These are phyloP conservation scores for Apodemia duryi DNA, from an alignment of 2,888 invertebrate species.

Conservation along the genomic window DNA sequence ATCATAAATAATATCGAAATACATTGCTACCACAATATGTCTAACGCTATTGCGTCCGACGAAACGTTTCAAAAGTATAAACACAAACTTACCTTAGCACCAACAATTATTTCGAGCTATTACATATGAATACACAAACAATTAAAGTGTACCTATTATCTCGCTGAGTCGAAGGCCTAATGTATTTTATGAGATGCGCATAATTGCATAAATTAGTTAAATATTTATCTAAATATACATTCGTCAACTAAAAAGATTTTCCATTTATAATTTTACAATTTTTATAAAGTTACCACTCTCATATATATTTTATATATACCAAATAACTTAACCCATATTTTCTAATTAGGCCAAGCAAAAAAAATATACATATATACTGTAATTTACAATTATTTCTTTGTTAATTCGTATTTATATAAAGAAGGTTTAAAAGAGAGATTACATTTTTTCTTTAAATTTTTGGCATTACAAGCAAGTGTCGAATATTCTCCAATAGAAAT, in stretches of 20 bases:
- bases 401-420: too few species aligned
- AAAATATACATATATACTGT: too few species aligned
- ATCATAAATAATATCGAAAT: constrained; percentile 78
- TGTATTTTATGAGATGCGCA: neutral
- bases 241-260: neutral
- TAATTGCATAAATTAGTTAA: neutral
- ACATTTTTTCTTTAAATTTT: too few species aligned
- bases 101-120: constrained; percentile 35
- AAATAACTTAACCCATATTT: too few species aligned
- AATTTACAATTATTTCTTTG: too few species aligned
- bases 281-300: neutral
- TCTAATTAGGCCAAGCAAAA: too few species aligned
- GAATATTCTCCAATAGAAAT: too few species aligned
- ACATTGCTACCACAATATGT: constrained; percentile 46
- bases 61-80: constrained; percentile 37
- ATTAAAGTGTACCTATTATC: neutral
- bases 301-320: too few species aligned
- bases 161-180: neutral
- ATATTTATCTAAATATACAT: constrained; percentile 2
- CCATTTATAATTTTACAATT: neutral
- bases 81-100: constrained; percentile 56
- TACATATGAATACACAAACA: neutral
- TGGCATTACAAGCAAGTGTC: too few species aligned
- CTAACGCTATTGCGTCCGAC: constrained; percentile 30
- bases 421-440: too few species aligned